Conservation (phyloP, 2,113 vertebrate species). For the Lophochroa leadbeateri region DNA sequence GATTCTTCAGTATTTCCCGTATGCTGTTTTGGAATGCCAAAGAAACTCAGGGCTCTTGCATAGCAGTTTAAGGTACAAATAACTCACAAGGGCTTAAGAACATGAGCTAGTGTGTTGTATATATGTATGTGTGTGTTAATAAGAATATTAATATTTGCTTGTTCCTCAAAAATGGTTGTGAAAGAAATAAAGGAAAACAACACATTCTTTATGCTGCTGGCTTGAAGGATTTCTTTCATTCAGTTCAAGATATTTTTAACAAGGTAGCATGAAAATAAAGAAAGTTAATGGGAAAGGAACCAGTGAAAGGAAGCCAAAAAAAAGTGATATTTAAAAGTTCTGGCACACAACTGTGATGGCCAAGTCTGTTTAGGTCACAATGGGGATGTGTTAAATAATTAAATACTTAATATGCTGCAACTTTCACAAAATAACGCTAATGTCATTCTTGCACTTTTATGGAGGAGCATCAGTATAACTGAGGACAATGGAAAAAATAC, state of each 20-base stretch:
- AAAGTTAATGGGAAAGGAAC: constrained; percentile 5
- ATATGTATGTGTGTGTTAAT: neutral
- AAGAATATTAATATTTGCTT: neutral
- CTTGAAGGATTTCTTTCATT: neutral
- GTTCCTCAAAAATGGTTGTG: neutral
- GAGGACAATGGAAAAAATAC: neutral
- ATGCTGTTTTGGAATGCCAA: neutral
- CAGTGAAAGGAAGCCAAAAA: neutral
- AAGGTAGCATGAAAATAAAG: neutral
- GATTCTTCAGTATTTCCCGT: neutral
- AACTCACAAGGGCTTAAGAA: neutral
- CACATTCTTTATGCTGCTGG: neutral
- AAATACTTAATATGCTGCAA: neutral
- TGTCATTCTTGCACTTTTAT: neutral
- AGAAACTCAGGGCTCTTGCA: neutral
- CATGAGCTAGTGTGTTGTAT: neutral
- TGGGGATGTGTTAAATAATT: neutral
- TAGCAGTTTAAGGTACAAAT: neutral
- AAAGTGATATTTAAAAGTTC: neutral
- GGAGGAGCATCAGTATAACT: neutral
- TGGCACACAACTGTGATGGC: neutral
- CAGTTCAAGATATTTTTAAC: neutral
- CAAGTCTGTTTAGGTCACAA: neutral
- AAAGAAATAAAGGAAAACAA: constrained; percentile 46
- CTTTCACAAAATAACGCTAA: neutral